Conservation (phyloP, 2,888 invertebrate genomes). For the Tribolium freemani region DNA sequence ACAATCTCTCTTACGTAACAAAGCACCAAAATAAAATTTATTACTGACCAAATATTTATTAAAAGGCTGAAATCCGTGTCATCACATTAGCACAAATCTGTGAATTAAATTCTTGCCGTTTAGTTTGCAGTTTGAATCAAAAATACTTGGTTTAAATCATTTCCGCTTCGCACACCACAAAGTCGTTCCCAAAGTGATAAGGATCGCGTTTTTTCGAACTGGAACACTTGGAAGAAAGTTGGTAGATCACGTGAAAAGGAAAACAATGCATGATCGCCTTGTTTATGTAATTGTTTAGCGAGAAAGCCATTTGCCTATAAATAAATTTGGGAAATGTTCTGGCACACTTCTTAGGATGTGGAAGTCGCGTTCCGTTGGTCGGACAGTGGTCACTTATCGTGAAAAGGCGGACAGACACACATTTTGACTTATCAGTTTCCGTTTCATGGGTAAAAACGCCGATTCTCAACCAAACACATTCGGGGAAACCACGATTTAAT, state of each 20-base stretch:
- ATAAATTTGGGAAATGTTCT: background rate
- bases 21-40: background rate
- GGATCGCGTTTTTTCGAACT: background rate
- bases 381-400: background rate
- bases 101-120: background rate
- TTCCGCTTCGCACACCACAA: background rate
- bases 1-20: background rate
- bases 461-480: too few species aligned
- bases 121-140: background rate
- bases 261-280: background rate
- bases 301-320: background rate
- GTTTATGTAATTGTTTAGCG: background rate
- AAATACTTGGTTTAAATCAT: background rate
- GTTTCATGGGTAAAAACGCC: background rate
- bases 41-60: background rate
- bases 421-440: background rate
- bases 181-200: conserved; percentile 3
- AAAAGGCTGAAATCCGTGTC: background rate
- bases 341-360: background rate
- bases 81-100: background rate
- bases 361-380: background rate
- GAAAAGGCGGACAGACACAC: background rate
- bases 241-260: background rate
- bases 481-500: too few species aligned
- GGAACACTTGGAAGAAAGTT: conserved; percentile 3